Evolutionary conservation across 2,888 invertebrate genomes (phyloP).

Genomic region (Heliconius sara): DNA sequence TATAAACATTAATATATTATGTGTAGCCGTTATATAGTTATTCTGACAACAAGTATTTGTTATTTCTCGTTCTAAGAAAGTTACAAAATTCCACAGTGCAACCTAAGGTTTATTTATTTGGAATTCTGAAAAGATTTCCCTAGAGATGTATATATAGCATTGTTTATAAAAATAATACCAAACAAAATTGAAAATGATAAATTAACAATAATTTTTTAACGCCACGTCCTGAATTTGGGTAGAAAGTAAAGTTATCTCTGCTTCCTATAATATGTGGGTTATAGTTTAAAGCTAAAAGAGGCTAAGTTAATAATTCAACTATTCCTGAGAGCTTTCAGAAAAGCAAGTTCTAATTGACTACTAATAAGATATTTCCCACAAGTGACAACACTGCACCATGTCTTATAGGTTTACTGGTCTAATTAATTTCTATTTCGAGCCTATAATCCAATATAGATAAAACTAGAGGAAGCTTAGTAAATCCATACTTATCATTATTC

Average conservation of each 20-base stretch:
- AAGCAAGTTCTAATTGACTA: neutral
- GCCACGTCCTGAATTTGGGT: neutral
- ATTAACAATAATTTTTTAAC: neutral
- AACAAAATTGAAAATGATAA: neutral
- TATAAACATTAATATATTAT: no score
- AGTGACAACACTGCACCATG: neutral
- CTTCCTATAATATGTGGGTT: neutral
- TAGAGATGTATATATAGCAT: neutral
- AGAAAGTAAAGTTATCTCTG: neutral
- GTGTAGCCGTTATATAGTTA: no score
- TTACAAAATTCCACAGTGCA: neutral
- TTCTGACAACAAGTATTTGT: neutral
- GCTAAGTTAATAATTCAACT: neutral
- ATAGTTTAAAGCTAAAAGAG: neutral
- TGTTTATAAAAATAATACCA: neutral
- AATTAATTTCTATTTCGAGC: conserved; percentile 8
- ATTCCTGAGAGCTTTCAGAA: neutral
- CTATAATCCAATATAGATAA: neutral
- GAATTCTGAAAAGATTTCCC: neutral
- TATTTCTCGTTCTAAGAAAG: neutral
- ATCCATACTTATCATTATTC: neutral
- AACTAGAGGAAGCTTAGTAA: conserved; percentile 1
- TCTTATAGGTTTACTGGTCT: conserved; percentile 9
- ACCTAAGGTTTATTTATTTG: neutral
- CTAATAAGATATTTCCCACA: conserved; percentile 2